Base-by-base conservation (phyloP, 1,140 invertebrate species). In the Bombus superbus region DNA sequence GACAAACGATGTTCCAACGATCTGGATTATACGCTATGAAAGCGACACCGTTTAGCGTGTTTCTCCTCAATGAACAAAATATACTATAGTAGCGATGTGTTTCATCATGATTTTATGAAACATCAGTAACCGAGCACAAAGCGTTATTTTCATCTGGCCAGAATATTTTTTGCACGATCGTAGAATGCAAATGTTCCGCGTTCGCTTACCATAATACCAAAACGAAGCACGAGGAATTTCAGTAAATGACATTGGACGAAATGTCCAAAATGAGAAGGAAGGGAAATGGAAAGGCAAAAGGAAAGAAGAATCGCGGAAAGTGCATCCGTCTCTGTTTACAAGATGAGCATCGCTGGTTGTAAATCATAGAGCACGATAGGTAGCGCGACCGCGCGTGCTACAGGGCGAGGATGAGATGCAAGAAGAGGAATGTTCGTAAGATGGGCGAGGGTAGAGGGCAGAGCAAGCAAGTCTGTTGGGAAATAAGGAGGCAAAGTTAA, bases 401-500 rank as follows among this genome's bases (percentile, higher is more conserved):
- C 66, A 59, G 83, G 66, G 53, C 13, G 57, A 40, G 82, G 79
- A 68, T 40, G 82, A 71, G 74, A 35, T 81, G 86, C 83, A 89
- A 89, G 90, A 91, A 92, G 91, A 91, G 91, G 90, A 92, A 92
- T 90, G 90, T 86, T 92, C 80, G 81, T 84, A 83, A 81, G 86
- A 32, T 72, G 79, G 80, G 76, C 71, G 64, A 74, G 81, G 88
- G 82, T 57, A 76, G 84, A 87, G 91, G 85, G 87, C 74, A 83
- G 84, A 86, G 86, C 83, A 74, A 83, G 88, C 88, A 75, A 86
- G 94, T 94, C 94, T 95, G 91, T 86, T 94, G 94, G 94, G 94
- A 95, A 95, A 95, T 95, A 95, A 95, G 94, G 94, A 94, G 91
- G 92, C 92, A 91, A 90, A 94, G 94, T 95, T 94, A 93, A 93